phyloP scores from a whole-genome alignment of 2,113 vertebrate genomes.

The Abramis brama region DNA sequence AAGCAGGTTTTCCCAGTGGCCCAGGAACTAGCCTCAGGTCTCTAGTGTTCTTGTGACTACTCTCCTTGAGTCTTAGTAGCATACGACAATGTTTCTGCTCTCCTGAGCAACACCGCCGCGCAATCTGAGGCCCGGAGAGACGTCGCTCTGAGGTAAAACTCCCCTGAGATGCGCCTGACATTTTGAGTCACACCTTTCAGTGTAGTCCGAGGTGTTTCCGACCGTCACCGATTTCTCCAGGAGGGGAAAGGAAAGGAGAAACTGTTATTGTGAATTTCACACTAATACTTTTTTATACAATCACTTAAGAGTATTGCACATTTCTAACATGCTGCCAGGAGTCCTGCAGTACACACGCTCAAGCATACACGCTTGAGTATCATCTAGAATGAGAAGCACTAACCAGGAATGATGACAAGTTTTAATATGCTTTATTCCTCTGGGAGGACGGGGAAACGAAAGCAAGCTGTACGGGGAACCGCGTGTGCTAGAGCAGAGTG shows the following conservation, averaged over 20 bases:
- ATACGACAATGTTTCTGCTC: slow-evolving; percentile 3
- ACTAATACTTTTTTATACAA: slow-evolving; percentile 2
- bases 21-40: slow-evolving; percentile 31
- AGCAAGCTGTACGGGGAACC: not conserved
- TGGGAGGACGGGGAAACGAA: not conserved
- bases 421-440: slow-evolving; percentile 11
- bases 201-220: not conserved
- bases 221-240: not conserved
- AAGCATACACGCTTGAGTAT: not conserved
- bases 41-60: slow-evolving; percentile 16
- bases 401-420: not conserved
- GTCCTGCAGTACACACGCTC: not conserved
- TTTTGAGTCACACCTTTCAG: slow-evolving; percentile 23
- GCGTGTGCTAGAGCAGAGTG: not conserved
- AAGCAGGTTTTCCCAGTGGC: slow-evolving; percentile 31
- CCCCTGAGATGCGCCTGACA: slow-evolving; percentile 11
- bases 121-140: not conserved
- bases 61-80: slow-evolving; percentile 3
- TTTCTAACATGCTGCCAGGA: not conserved
- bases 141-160: slow-evolving; percentile 1
- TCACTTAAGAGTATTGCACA: not conserved
- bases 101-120: not conserved
- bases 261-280: not conserved
- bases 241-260: not conserved
- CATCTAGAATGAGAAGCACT: not conserved